Percentiles rank a stretch among this genome's conserved stretches.
phyloP scores from a whole-genome alignment of 2,888 invertebrate species.

The Myathropa florea region DNA sequence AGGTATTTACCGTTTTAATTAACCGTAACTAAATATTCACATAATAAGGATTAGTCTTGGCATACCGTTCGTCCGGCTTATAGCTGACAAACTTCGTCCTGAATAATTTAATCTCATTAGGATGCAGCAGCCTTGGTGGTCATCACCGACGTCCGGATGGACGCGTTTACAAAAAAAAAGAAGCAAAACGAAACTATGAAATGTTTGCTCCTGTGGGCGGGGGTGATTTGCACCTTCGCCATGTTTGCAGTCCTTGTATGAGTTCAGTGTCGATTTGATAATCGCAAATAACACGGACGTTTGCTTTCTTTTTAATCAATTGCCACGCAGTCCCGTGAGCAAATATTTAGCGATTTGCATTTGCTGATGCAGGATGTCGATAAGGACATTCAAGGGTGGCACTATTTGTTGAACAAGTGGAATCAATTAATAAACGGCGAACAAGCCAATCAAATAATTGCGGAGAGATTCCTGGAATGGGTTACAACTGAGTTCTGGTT shows the following conservation, averaged over 20 bases:
- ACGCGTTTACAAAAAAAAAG: neutral
- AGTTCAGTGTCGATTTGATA: neutral
- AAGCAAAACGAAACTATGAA: neutral
- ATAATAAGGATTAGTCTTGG: constrained; percentile 64
- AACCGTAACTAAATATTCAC: constrained; percentile 68
- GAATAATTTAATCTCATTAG: constrained; percentile 63
- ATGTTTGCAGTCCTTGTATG: neutral
- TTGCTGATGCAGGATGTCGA: neutral
- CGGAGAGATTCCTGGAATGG: too few species aligned
- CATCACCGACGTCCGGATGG: neutral
- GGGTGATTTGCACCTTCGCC: neutral
- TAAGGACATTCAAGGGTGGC: neutral
- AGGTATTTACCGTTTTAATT: constrained; percentile 65
- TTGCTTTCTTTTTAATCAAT: neutral
- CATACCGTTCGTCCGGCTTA: constrained; percentile 48
- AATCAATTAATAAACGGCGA: too few species aligned
- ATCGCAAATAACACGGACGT: neutral
- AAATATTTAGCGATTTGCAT: neutral
- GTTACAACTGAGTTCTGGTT: too few species aligned
- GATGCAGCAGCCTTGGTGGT: constrained; percentile 15
- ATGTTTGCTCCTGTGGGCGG: neutral
- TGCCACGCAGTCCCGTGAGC: neutral
- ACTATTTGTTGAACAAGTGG: too few species aligned
- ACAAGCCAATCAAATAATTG: too few species aligned
- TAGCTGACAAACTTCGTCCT: constrained; percentile 59